phyloP scores from a whole-genome alignment of 2,797 vertebrate species.

The Epinephelus awoara region DNA sequence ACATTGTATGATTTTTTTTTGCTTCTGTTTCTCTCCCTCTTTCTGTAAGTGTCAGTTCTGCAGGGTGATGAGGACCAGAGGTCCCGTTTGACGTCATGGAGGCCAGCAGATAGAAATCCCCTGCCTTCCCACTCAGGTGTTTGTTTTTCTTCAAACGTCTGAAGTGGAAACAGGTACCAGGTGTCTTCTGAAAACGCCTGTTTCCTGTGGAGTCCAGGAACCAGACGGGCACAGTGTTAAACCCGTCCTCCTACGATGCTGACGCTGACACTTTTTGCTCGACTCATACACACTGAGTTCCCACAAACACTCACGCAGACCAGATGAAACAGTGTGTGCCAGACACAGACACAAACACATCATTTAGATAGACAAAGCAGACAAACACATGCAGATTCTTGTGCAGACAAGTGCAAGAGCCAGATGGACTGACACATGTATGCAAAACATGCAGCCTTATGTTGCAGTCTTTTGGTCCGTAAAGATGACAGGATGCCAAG shows the following conservation, averaged over 20 bases:
- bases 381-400: conserved; percentile 32
- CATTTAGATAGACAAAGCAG: conserved; percentile 27
- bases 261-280: conserved; percentile 52
- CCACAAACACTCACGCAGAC: conserved; percentile 47
- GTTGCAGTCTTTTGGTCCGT: not conserved
- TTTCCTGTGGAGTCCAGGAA: conserved; percentile 59
- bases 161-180: conserved; percentile 74
- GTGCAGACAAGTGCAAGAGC: conserved; percentile 33
- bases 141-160: conserved; percentile 71
- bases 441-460: not conserved
- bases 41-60: conserved; percentile 45
- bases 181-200: conserved; percentile 65
- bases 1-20: not conserved
- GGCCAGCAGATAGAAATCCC: conserved; percentile 57
- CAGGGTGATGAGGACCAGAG: conserved; percentile 65
- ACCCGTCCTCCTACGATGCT: conserved; percentile 37
- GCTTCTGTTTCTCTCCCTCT: conserved; percentile 17
- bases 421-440: conserved; percentile 5
- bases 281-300: conserved; percentile 28
- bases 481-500: not conserved
- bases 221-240: conserved; percentile 38
- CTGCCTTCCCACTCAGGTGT: conserved; percentile 64
- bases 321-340: conserved; percentile 56
- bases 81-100: conserved; percentile 62
- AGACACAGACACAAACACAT: conserved; percentile 58